Evolutionary conservation across 2,113 vertebrate genomes (phyloP), one percentile per base, ranked within the genome.

Genomic region (Pollachius pollachius): DNA sequence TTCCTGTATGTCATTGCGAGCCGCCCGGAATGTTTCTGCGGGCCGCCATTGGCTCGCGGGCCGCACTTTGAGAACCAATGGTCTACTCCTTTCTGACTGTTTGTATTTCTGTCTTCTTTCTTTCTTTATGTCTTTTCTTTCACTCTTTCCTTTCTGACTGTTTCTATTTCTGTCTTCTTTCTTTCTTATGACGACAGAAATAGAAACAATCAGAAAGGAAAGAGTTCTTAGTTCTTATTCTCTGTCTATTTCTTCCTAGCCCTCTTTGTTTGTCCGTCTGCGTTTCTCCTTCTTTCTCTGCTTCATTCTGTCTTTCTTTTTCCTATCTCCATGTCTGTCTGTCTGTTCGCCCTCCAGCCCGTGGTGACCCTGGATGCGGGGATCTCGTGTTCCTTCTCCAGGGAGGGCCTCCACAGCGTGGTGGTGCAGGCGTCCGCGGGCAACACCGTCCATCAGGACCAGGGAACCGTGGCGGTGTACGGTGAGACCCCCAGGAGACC

Each of bases 391-490:
- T 93, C 91, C 11, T 97, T 97, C 78, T 90, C 91, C 62, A 91
- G 87, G 1, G 95, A 96, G 87, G 96, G 96, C 41, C 92, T 94
- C 88, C 94, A 94, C 79, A 94, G 87, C 12, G 93, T 97, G 87
- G 96, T 94, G 0, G 95, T 98, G 52, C 96, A 97, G 78, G 96
- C 95, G 70, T 93, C 94, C 3, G 94, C 94, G 0, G 95, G 94
- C 71, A 96, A 83, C 37, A 89, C 89, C 25, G 94, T 98, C 83
- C 93, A 94, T 69, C 96, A 98, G 80, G 96, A 98, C 75, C 94
- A 92, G 3, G 96, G 94, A 82, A 94, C 89, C 68, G 90, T 98
- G 6, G 93, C 94, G 0, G 95, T 97, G 54, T 96, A 97, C 27
- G 96, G 96, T 97, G 88, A 94, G 90, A 62, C 27, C 19, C 19